Base-by-base conservation (phyloP, 1,140 invertebrate species). In the Ceratitis capitata region DNA sequence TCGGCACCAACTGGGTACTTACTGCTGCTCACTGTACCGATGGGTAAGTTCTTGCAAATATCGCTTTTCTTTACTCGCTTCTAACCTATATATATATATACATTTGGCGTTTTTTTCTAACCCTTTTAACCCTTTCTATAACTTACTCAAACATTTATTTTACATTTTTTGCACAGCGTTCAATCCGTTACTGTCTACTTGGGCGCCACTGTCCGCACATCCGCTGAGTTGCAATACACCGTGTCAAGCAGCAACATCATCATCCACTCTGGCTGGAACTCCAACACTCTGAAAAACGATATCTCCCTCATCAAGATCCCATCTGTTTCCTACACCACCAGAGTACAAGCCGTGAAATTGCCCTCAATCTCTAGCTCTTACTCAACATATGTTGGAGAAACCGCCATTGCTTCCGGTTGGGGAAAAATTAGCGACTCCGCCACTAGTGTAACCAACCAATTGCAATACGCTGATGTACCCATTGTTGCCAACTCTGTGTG, bases 11-110 rank as follows among this genome's bases (percentile, higher is more conserved):
- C 69, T 94, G 93, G 93, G 90, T 94, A 32, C 84, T 94, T 49
- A 94, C 94, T n/a, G 94, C 94, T 23, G 94, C 93, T 64, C 94
- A 94, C 88, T 94, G 94, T 85, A 91, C 90, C 0, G 92, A 93
- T 88, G 92, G 87, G 87, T 88, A 87, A 86, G 2, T 39, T n/a
- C n/a, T n/a, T n/a, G n/a, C n/a, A n/a, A 29, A 32, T 39, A 45
- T 26, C n/a, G n/a, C n/a, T n/a, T n/a, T n/a, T n/a, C n/a, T n/a
- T n/a, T n/a, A n/a, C n/a, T n/a, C n/a, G n/a, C n/a, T n/a, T n/a
- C n/a, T n/a, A n/a, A n/a, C n/a, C n/a, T n/a, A n/a, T n/a, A n/a
- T n/a, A n/a, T n/a, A n/a, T n/a, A n/a, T n/a, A n/a, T n/a, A n/a
- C n/a, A n/a, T n/a, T n/a, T n/a, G n/a, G n/a, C n/a, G n/a, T n/a